Conservation (phyloP, 2,113 vertebrate species). For the Onychostruthus taczanowskii region DNA sequence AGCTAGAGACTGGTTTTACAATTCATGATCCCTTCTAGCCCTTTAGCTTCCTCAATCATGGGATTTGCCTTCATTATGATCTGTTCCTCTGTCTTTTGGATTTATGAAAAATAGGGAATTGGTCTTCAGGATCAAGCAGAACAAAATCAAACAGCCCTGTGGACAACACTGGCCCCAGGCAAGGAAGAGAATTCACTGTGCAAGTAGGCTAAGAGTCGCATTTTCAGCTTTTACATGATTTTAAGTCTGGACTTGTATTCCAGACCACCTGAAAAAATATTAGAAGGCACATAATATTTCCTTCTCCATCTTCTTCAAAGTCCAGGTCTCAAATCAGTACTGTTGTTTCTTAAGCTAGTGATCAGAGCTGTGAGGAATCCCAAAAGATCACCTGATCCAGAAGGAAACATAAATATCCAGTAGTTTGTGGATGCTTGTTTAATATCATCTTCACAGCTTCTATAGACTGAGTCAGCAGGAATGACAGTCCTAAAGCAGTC, state of each 20-base stretch:
- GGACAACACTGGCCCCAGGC: not conserved
- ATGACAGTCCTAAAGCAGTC: not conserved
- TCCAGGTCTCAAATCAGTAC: not conserved
- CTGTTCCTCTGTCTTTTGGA: not conserved
- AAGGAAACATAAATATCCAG: not conserved
- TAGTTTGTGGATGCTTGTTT: not conserved
- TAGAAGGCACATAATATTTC: not conserved
- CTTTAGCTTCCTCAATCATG: not conserved
- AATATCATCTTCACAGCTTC: not conserved
- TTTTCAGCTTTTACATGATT: not conserved
- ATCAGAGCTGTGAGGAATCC: not conserved
- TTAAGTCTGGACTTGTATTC: not conserved
- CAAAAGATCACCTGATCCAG: not conserved
- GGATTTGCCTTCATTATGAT: not conserved
- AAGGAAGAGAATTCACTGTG: not conserved
- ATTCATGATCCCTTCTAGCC: not conserved
- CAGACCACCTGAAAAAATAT: not conserved
- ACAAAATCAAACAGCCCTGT: not conserved
- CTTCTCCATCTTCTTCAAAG: not conserved
- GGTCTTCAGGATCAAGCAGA: not conserved
- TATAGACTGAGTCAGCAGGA: not conserved
- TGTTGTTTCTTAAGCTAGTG: not conserved
- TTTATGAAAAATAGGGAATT: not conserved
- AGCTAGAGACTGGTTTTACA: not conserved
- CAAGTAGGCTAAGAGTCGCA: not conserved